phyloP scores from a whole-genome alignment of 2,113 vertebrate genomes.

The Cinclus cinclus region DNA sequence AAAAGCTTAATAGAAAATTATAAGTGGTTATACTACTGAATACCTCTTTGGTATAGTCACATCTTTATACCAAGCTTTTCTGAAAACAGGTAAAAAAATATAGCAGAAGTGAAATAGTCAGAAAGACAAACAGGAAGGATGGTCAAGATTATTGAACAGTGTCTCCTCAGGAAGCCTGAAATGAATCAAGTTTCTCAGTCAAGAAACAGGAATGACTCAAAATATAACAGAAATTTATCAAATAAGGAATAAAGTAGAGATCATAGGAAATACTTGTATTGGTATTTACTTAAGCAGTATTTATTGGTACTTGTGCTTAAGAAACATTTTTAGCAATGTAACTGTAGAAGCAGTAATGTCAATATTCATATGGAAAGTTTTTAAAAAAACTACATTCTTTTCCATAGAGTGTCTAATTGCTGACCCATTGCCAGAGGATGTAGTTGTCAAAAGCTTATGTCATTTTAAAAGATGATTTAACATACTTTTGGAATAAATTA shows the following conservation, averaged over 20 bases:
- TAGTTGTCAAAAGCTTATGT: neutral
- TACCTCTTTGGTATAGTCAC: neutral
- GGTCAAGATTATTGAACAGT: neutral
- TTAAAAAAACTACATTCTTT: neutral
- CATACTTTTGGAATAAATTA: neutral
- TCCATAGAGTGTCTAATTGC: neutral
- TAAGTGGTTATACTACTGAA: neutral
- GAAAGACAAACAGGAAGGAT: neutral
- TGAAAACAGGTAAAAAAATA: neutral
- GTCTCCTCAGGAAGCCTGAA: neutral
- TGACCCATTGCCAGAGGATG: neutral
- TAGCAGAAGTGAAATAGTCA: neutral
- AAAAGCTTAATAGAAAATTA: neutral
- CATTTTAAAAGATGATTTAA: neutral
- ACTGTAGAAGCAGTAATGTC: neutral
- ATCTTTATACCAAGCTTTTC: neutral
- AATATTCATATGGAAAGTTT: neutral
- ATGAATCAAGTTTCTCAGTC: neutral
- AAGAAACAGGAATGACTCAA: neutral
- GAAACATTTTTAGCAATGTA: neutral
- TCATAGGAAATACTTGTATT: neutral
- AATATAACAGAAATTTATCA: neutral
- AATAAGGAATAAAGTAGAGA: neutral
- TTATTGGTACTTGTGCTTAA: neutral
- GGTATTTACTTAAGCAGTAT: neutral